These are phyloP conservation scores for Megalops cyprinoides DNA, from an alignment of 2,797 vertebrate species.

Conservation along the genomic window DNA sequence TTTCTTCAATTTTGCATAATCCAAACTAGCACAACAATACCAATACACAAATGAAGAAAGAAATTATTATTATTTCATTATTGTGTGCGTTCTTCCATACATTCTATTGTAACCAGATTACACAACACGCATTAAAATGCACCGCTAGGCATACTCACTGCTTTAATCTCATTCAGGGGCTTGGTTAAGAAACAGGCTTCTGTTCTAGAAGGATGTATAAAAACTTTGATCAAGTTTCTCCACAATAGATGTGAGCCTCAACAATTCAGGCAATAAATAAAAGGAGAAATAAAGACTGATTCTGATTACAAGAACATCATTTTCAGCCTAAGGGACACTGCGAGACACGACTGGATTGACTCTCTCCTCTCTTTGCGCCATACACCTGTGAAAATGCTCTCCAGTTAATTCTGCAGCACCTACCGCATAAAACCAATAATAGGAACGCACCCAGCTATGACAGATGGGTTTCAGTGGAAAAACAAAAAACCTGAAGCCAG, in stretches of 20 bases:
- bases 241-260: too few relatives aligned
- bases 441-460: slow-evolving; percentile 13
- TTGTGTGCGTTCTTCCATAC: too few relatives aligned
- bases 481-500: too few relatives aligned
- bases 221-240: background rate
- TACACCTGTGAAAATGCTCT: background rate
- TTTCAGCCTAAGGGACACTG: background rate
- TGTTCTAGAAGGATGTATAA: background rate
- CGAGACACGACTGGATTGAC: background rate
- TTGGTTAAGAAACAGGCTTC: too few relatives aligned
- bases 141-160: too few relatives aligned
- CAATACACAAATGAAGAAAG: too few relatives aligned
- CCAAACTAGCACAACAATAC: too few relatives aligned
- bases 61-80: too few relatives aligned
- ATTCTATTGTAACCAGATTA: too few relatives aligned
- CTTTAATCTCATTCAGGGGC: background rate
- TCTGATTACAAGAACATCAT: background rate
- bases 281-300: background rate
- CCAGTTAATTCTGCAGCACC: background rate
- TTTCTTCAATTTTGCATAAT: background rate
- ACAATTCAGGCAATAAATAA: background rate
- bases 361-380: background rate
- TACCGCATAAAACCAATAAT: background rate
- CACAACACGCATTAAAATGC: too few relatives aligned
- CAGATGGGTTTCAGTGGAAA: background rate